Base-by-base conservation (phyloP, 2,888 invertebrate genomes). In the Papilio gigon region DNA sequence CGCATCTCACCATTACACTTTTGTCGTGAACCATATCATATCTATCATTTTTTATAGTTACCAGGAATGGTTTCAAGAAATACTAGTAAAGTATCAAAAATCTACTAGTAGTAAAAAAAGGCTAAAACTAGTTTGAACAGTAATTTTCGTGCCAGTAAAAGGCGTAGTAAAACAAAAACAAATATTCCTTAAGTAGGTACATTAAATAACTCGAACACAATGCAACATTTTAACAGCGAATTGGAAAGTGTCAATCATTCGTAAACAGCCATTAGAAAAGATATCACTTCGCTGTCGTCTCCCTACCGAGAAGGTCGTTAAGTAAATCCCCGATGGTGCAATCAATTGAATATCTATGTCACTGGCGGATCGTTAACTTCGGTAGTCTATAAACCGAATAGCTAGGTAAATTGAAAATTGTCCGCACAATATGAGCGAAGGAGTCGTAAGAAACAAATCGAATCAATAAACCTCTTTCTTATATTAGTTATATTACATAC, bases 311-410 rank as follows among this genome's bases (percentile, higher is more conserved):
- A 77, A 79, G 75, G 82, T 81, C 85, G 83, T 88, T 86, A 88
- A 81, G 75, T 74, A 79, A 83, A 87, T 80, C 85, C 87, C 86
- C 84, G 69, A 76, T 78, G 84, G 87, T 79, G 77, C 82, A 80
- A 87, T 89, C 85, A 85, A 82, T 81, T 79, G 80, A 80, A 85
- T 75, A 78, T 80, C 84, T 84, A 81, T 85, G 47, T 22, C 22
- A 22, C 22, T 12, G 47, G 22, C 11, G 20, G 22, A 22, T 47
- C 22, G 1, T 47, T 47, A 47, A 47, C 47, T 47, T 47, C 2
- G 22, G 20, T n/a, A 42, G 12, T 42, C 4, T 47, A 20, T 22
- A 47, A 47, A 22, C 12, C 6, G 22, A 47, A 20, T 22, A n/a
- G 12, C 20, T 20, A 4, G 47, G 4, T 12, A 12, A 22, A 44